Evolutionary conservation across 2,113 vertebrate species (phyloP), one percentile per base, ranked within the genome.

Genomic region (Zapornia atra): DNA sequence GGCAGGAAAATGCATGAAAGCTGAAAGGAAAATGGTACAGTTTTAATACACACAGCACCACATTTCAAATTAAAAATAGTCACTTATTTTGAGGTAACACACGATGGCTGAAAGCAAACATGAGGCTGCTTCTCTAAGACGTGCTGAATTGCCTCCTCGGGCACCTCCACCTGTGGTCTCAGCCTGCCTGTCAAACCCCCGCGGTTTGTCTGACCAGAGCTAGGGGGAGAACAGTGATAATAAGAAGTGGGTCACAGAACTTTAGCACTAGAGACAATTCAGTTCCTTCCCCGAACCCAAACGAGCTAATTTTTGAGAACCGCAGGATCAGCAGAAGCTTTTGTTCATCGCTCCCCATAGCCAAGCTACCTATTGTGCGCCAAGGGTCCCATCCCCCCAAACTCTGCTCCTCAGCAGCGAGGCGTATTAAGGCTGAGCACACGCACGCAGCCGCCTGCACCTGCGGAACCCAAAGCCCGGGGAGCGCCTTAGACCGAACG

Each of bases 401-500:
- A 5, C 77, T 3, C 36, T 1, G 56, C 76, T 22, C 31, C 1
- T 2, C 56, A 5, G 93, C 81, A 20, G 51, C 15, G 44, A 84
- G 57, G 51, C 17, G 1, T 1, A 14, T 4, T 1, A 13, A 7
- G 15, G 77, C 78, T 3, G 17, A 16, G 59, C 48, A 0, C 2
- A 46, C 44, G 56, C 4, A 6, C 60, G 2, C 20, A 4, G 79
- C n/a, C 51, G 0, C 48, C 15, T 0, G 2, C 90, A 36, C n/a
- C 82, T 6, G 70, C 94, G 10, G 61, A 7, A 10, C 5, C 19
- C 56, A 8, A 22, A 10, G 3, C 36, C n/a, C 3, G 46, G 13
- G 13, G 20, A 1, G 5, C 15, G n/a, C 51, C 28, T 14, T 8
- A 3, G 8, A 31, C 0, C 0, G 0, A 10, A 38, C 0, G 15